Evolutionary conservation across 2,797 vertebrate genomes (phyloP).

Genomic region (Heliangelus exortis): DNA sequence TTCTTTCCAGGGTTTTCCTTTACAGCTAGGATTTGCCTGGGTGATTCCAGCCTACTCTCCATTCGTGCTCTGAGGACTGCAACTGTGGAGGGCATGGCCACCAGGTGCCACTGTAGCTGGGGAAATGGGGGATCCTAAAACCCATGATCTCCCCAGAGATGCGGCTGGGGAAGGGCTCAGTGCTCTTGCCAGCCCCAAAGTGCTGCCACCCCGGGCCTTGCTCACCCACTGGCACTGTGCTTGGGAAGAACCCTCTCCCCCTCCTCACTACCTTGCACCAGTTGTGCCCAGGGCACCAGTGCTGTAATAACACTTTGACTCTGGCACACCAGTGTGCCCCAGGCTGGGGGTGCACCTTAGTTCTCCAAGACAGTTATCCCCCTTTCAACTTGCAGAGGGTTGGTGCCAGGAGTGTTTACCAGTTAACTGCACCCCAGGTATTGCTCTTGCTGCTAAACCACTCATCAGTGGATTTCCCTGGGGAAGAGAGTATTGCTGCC

Average conservation of each 20-base stretch:
- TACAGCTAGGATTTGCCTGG: background rate
- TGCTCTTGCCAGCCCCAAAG: background rate
- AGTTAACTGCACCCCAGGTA: background rate
- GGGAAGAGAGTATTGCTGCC: background rate
- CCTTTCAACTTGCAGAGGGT: background rate
- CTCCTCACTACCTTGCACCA: background rate
- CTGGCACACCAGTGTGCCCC: background rate
- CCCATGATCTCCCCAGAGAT: background rate
- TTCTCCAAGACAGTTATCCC: background rate
- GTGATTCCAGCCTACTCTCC: background rate
- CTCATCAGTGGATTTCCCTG: background rate
- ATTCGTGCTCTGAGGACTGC: background rate
- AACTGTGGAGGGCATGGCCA: fast-evolving
- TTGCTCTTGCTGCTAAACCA: background rate
- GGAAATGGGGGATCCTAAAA: background rate
- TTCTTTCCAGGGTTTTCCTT: background rate
- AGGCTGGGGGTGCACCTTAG: background rate
- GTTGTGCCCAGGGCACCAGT: background rate
- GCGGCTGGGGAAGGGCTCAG: background rate
- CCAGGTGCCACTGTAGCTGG: background rate
- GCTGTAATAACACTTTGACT: background rate
- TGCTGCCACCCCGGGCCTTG: background rate
- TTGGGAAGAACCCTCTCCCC: background rate
- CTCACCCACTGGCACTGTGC: background rate
- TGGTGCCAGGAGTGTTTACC: background rate